Evolutionary conservation across 2,797 vertebrate species (phyloP).

Genomic region (Artibeus jamaicensis): DNA sequence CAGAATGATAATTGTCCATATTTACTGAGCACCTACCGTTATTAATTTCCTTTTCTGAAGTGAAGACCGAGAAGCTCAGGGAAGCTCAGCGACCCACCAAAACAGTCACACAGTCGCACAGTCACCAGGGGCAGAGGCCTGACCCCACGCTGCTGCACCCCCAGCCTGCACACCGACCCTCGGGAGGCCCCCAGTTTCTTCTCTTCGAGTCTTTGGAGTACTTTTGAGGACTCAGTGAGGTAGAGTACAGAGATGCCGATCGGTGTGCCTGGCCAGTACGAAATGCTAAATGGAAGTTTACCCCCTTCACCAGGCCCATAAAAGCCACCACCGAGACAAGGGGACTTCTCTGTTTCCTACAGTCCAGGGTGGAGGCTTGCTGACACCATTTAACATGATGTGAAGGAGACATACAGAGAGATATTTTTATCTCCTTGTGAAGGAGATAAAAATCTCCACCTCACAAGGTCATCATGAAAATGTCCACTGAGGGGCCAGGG

Average conservation of each 20-base stretch:
- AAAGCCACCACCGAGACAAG: background rate
- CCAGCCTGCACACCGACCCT: background rate
- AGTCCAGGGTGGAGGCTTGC: background rate
- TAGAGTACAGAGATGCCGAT: background rate
- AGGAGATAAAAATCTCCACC: slow-evolving; percentile 2
- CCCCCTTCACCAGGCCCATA: background rate
- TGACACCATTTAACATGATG: background rate
- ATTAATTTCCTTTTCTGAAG: background rate
- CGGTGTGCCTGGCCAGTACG: background rate
- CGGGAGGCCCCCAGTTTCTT: background rate
- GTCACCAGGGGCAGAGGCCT: background rate
- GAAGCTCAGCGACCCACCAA: background rate
- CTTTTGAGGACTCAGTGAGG: background rate
- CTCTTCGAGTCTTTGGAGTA: background rate
- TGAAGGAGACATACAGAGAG: background rate
- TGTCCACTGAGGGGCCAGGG: background rate
- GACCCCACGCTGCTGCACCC: background rate
- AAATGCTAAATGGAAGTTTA: background rate
- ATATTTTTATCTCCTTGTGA: background rate
- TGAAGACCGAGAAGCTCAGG: background rate
- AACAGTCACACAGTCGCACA: background rate
- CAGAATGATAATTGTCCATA: background rate
- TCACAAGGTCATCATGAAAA: background rate
- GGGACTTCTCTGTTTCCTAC: background rate
- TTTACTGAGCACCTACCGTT: background rate